Evolutionary conservation across 2,888 invertebrate species (phyloP), one percentile per base, ranked within the genome.

Genomic region (Bellardia pandia): DNA sequence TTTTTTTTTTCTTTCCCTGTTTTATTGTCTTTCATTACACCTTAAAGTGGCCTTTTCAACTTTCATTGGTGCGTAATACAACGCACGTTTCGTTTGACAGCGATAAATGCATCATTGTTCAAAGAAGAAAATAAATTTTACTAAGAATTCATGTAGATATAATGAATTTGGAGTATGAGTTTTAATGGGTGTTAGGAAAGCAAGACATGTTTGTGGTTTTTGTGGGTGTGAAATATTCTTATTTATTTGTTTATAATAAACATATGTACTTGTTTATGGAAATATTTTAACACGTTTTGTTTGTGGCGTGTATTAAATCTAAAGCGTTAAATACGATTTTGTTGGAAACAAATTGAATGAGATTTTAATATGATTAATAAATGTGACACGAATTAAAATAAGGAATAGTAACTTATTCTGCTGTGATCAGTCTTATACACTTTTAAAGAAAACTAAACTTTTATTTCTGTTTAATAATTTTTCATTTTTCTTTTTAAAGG

Each of bases 1-100:
- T 14, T 51, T 77, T 8, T 75, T 16, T 69, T 78, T 48, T 51
- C 56, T 14, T 30, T 74, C 6, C 30, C 51, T 16, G 8, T 56
- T 64, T 53, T 75, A 40, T 64, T 40, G 37, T 66, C 16, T 75
- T 71, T 71, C 60, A 51, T 60, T 66, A 58, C 30, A 80, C 37
- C 64, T 87, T 87, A 48, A 66, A 77, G 33, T 53, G 71, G 71
- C 71, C 78, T 87, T 80, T 77, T 75, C 66, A 62, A 82, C 72
- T 81, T 81, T 78, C 81, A 78, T 81, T 87, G 78, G 85, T 64
- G 87, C 87, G 74, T 87, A 56, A 58, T 56, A 71, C 30, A 62
- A 69, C 45, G 16, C 77, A 84, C 62, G 84, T 69, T 72, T 45
- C 40, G 4, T 60, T 64, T 66, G 30, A 58, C 48, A 58, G 23